Conservation (phyloP, 1,140 invertebrate species). For the Drosophila arizonae region DNA sequence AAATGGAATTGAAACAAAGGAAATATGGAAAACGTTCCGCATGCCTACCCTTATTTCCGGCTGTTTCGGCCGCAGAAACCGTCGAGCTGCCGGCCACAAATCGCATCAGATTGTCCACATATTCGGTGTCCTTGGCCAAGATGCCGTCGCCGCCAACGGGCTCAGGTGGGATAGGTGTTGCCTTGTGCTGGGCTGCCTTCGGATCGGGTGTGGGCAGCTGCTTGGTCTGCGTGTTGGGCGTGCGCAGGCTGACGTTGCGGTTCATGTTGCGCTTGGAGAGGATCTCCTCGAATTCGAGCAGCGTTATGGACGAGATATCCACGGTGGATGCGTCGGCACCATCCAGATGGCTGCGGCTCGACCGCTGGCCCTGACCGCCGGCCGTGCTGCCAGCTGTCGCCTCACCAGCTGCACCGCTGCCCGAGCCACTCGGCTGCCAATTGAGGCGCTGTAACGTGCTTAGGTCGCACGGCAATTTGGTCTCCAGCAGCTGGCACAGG, state of each 20-base stretch:
- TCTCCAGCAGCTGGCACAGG: constrained; percentile 56
- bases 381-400: neutral
- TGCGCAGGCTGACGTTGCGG: constrained; percentile 63
- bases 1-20: neutral
- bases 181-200: neutral
- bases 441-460: constrained; percentile 32
- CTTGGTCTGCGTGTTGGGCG: constrained; percentile 56
- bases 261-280: constrained; percentile 70
- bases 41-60: neutral
- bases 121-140: constrained; percentile 59
- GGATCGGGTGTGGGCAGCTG: constrained; percentile 25
- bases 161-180: neutral
- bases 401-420: neutral
- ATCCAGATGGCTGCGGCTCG: constrained; percentile 23
- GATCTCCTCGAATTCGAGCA: constrained; percentile 76
- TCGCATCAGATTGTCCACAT: constrained; percentile 73
- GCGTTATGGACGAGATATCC: constrained; percentile 78
- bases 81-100: constrained; percentile 58
- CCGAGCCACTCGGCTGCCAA: neutral
- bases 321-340: constrained; percentile 61
- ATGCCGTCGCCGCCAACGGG: constrained; percentile 8
- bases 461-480: constrained; percentile 50
- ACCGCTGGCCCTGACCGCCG: neutral
- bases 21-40: neutral
- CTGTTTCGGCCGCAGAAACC: neutral